A percentile compares a stretch with the other conserved stretches of the same genome.
Conservation (phyloP, 2,113 vertebrate genomes). For the Rutilus rutilus region DNA sequence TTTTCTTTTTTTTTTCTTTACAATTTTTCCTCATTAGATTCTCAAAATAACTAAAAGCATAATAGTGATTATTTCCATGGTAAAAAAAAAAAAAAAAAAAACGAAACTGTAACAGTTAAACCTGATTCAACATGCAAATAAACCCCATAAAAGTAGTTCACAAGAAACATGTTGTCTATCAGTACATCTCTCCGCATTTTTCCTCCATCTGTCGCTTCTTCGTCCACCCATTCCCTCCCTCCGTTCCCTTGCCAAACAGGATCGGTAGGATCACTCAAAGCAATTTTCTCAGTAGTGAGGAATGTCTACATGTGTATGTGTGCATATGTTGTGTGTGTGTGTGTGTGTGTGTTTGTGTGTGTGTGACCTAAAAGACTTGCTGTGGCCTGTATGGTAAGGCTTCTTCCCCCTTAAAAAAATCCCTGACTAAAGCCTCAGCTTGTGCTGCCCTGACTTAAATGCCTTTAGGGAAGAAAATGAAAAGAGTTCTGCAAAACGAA, state of each 20-base stretch:
- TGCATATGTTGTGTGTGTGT: neutral
- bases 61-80: conserved; percentile 31
- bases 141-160: conserved; percentile 66
- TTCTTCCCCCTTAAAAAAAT: neutral
- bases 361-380: conserved; percentile 11
- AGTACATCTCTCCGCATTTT: conserved; percentile 12
- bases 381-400: conserved; percentile 18
- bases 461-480: neutral
- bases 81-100: conserved; percentile 1
- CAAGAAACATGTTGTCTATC: conserved; percentile 66
- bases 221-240: conserved; percentile 30
- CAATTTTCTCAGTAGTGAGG: conserved; percentile 39
- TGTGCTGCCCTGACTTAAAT: neutral
- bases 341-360: neutral
- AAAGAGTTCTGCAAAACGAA: neutral
- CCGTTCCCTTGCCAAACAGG: conserved; percentile 44
- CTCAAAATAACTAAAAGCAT: conserved; percentile 9
- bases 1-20: no score
- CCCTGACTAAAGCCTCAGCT: neutral
- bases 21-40: neutral
- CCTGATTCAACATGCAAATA: conserved; percentile 75
- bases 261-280: conserved; percentile 42
- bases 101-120: conserved; percentile 57
- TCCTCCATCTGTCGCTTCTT: conserved; percentile 22
- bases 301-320: conserved; percentile 36